Percentiles rank a stretch among this genome's conserved stretches.
Conservation (phyloP, 2,797 vertebrate genomes). For the Lepidocolaptes lacrymiger region DNA sequence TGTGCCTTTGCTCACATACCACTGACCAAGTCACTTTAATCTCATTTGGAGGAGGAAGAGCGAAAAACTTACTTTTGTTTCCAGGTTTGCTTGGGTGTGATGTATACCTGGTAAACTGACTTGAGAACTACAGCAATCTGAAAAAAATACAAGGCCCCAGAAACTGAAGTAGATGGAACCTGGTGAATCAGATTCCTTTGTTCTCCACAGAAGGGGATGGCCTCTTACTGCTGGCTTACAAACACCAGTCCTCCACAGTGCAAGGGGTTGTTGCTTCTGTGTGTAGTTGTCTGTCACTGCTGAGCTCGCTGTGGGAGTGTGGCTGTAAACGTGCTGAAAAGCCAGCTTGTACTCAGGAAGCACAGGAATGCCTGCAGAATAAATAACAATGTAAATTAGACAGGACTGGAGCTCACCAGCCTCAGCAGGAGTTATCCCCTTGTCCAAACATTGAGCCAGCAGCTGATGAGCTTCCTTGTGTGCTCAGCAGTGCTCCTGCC, state of each 20-base stretch:
- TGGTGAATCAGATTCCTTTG: background rate
- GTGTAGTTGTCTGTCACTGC: constrained; percentile 2
- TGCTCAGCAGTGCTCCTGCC: constrained; percentile 59
- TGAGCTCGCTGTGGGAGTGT: constrained; percentile 27
- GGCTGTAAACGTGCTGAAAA: constrained; percentile 65
- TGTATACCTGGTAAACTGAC: background rate
- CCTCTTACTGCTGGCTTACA: background rate
- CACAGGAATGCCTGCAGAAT: constrained; percentile 59
- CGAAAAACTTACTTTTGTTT: background rate
- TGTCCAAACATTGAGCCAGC: constrained; percentile 66
- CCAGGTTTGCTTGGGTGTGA: background rate
- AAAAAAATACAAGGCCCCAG: background rate
- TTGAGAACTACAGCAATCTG: background rate
- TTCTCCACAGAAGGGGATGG: background rate
- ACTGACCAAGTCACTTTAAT: background rate
- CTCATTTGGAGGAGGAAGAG: background rate
- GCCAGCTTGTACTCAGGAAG: constrained; percentile 59
- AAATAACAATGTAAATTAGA: constrained; percentile 71
- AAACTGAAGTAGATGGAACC: background rate
- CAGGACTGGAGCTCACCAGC: constrained; percentile 58
- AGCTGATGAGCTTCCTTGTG: constrained; percentile 70
- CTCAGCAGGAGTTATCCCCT: constrained; percentile 69
- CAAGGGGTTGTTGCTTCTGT: constrained; percentile 4
- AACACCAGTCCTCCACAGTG: background rate
- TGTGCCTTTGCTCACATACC: background rate